Conservation (phyloP, 2,888 invertebrate species). For the Mimachlamys varia region DNA sequence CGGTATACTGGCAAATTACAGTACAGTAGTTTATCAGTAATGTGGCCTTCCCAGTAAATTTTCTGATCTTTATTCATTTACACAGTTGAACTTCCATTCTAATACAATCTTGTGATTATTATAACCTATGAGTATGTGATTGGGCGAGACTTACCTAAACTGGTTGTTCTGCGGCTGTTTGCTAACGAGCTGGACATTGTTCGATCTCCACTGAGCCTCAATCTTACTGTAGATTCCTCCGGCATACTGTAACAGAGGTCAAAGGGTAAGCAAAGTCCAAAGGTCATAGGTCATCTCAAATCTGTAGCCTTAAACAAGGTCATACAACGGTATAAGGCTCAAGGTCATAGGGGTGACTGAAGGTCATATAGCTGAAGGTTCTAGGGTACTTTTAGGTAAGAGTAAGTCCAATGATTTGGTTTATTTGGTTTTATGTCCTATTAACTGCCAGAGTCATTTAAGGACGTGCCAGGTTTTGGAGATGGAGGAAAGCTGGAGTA, state of each 20-base stretch:
- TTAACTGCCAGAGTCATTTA: too few species aligned
- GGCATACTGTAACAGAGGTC: conserved; percentile 67
- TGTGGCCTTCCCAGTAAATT: too few species aligned
- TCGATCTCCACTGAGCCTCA: conserved; percentile 78
- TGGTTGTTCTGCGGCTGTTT: conserved; percentile 55
- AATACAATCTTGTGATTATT: too few species aligned
- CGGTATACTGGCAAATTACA: too few species aligned
- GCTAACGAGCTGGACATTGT: conserved; percentile 62
- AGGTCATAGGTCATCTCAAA: neutral
- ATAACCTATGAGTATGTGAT: neutral
- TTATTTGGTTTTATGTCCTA: too few species aligned
- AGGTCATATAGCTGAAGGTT: neutral
- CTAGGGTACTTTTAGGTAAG: neutral
- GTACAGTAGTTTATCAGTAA: too few species aligned
- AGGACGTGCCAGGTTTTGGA: too few species aligned
- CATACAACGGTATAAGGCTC: neutral
- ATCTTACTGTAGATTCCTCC: conserved; percentile 78
- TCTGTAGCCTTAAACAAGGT: neutral
- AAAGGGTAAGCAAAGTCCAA: neutral
- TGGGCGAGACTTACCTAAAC: conserved; percentile 47
- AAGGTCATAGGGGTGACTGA: neutral
- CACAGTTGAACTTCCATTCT: too few species aligned
- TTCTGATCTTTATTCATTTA: too few species aligned
- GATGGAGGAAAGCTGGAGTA: too few species aligned
- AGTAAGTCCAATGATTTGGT: too few species aligned